Conservation (phyloP, 2,113 vertebrate species). For the Pterocles orientalis region DNA sequence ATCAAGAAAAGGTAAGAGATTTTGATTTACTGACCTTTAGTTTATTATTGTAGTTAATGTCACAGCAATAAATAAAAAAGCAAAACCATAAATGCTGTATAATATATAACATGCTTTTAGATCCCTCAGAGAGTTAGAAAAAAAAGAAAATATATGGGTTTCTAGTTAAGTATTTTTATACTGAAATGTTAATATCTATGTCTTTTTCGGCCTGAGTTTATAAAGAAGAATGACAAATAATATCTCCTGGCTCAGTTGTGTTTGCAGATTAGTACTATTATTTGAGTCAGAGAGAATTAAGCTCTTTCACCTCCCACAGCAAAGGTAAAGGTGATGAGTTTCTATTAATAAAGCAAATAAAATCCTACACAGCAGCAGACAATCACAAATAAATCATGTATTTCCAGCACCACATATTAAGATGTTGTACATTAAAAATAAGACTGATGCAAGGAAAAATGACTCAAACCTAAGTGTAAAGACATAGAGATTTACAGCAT, state of each 20-base stretch:
- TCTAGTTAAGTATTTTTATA: not conserved
- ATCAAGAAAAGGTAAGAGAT: not conserved
- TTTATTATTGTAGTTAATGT: not conserved
- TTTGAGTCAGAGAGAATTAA: constrained; percentile 33
- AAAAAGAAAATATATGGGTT: not conserved
- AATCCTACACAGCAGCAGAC: not conserved
- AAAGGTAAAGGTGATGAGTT: constrained; percentile 48
- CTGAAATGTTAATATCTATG: not conserved
- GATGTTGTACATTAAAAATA: not conserved
- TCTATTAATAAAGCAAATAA: constrained; percentile 44
- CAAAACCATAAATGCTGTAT: not conserved
- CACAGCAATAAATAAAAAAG: not conserved
- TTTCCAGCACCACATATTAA: not conserved
- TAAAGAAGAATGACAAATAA: constrained; percentile 23
- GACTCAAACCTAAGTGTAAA: not conserved
- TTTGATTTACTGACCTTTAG: constrained; percentile 16
- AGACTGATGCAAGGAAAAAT: not conserved
- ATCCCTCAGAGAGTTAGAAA: not conserved
- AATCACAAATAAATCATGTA: not conserved
- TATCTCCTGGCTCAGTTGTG: not conserved
- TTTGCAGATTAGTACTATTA: constrained; percentile 28
- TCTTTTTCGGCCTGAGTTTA: constrained; percentile 4
- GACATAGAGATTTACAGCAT: not conserved
- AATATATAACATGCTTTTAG: not conserved
- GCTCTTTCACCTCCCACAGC: constrained; percentile 30